Conservation (phyloP, 2,888 invertebrate species). For the Mythimna albipuncta region DNA sequence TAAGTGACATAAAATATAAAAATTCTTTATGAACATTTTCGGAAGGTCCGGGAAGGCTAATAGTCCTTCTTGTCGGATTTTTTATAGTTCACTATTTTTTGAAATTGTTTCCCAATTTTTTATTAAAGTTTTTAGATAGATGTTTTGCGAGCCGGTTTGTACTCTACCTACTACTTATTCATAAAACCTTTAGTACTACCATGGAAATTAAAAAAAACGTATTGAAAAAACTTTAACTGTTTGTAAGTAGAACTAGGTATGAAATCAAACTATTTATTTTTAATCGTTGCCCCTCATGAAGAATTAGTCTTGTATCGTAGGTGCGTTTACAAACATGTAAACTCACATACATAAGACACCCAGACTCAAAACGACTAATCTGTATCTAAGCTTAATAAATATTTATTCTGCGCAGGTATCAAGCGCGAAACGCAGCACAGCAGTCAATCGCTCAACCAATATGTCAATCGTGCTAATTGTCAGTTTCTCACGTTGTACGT, state of each 20-base stretch:
- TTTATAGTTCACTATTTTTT: slow-evolving; percentile 57
- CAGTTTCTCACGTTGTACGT: too few relatives aligned
- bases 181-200: slow-evolving; percentile 10
- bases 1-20: slow-evolving; percentile 75
- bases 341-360: too few relatives aligned
- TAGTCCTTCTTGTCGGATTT: slow-evolving; percentile 67
- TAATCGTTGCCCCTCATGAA: too few relatives aligned
- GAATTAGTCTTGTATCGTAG: too few relatives aligned
- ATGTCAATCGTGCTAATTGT: neutral
- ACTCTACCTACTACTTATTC: slow-evolving; percentile 10
- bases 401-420: too few relatives aligned
- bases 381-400: too few relatives aligned
- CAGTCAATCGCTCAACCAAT: too few relatives aligned
- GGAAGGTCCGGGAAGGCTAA: slow-evolving; percentile 76
- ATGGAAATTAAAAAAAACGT: neutral
- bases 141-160: neutral
- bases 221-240: neutral
- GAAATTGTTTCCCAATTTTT: slow-evolving; percentile 32
- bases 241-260: neutral
- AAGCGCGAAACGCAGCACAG: too few relatives aligned
- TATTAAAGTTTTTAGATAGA: slow-evolving; percentile 32
- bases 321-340: too few relatives aligned
- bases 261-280: neutral
- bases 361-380: too few relatives aligned
- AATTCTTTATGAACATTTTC: slow-evolving; percentile 84